Conservation (phyloP, 2,888 invertebrate genomes). For the Lycophotia porphyrea region DNA sequence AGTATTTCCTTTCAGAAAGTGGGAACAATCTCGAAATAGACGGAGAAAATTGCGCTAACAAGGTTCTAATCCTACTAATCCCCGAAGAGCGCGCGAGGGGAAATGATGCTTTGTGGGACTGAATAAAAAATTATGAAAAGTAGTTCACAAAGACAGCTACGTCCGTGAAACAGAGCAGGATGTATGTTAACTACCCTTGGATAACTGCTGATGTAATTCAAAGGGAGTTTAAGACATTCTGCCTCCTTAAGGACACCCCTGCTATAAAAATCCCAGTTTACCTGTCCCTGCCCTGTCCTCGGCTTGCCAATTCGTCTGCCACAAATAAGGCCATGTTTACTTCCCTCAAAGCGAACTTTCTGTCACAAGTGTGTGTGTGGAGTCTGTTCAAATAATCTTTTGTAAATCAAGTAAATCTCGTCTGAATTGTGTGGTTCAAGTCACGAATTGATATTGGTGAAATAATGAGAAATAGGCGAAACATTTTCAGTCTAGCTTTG, state of each 20-base stretch:
- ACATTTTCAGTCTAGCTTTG: background rate
- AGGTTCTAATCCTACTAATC: conserved; percentile 57
- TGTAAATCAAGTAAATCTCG: conserved; percentile 49
- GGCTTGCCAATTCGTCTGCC: conserved; percentile 30
- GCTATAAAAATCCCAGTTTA: conserved; percentile 29
- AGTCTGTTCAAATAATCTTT: conserved; percentile 51
- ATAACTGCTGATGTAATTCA: conserved; percentile 6
- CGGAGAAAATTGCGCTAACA: conserved; percentile 55
- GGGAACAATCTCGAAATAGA: conserved; percentile 34
- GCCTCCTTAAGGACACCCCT: background rate
- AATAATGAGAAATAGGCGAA: background rate
- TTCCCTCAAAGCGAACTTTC: conserved; percentile 44
- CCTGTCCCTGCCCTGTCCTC: conserved; percentile 4
- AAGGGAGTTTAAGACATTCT: background rate
- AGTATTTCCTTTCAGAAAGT: conserved; percentile 45
- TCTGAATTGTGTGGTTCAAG: conserved; percentile 16
- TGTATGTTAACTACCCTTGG: background rate
- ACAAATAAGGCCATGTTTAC: conserved; percentile 45
- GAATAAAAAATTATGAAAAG: conserved; percentile 59
- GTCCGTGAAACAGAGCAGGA: conserved; percentile 7
- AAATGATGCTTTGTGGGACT: conserved; percentile 32
- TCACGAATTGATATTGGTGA: conserved; percentile 19
- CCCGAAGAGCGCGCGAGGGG: conserved; percentile 28
- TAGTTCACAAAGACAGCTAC: conserved; percentile 30
- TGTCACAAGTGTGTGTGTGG: conserved; percentile 37